Conservation (phyloP, 2,113 vertebrate genomes). For the Colius striatus region DNA sequence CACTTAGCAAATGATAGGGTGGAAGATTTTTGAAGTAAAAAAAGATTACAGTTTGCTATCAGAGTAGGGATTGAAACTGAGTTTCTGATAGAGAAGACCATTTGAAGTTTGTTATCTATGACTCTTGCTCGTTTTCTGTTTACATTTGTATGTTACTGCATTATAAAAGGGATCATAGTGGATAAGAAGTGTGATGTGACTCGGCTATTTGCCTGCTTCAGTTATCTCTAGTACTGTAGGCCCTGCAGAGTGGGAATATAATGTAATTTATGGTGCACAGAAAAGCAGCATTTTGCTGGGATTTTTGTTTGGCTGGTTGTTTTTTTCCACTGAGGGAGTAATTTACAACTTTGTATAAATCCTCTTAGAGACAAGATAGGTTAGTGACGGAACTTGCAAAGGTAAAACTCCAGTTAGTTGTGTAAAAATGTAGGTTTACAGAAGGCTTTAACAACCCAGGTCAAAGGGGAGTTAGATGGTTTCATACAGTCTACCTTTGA, state of each 20-base stretch:
- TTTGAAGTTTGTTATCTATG: not conserved
- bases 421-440: not conserved
- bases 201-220: not conserved
- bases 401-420: not conserved
- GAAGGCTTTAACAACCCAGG: not conserved
- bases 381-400: not conserved
- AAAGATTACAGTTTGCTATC: not conserved
- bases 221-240: not conserved
- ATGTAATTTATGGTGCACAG: not conserved
- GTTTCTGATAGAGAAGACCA: not conserved
- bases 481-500: not conserved
- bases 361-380: not conserved
- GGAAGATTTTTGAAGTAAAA: not conserved
- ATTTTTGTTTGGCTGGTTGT: not conserved
- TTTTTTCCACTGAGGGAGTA: not conserved
- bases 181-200: not conserved
- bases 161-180: not conserved
- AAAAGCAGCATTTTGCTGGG: not conserved
- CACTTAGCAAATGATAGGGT: not conserved
- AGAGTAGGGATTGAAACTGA: not conserved
- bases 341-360: not conserved
- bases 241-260: not conserved
- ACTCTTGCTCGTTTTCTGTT: not conserved
- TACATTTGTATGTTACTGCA: not conserved
- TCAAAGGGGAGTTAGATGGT: not conserved